phyloP scores from a whole-genome alignment of 1,140 invertebrate genomes.

The Drosophila nasuta region DNA sequence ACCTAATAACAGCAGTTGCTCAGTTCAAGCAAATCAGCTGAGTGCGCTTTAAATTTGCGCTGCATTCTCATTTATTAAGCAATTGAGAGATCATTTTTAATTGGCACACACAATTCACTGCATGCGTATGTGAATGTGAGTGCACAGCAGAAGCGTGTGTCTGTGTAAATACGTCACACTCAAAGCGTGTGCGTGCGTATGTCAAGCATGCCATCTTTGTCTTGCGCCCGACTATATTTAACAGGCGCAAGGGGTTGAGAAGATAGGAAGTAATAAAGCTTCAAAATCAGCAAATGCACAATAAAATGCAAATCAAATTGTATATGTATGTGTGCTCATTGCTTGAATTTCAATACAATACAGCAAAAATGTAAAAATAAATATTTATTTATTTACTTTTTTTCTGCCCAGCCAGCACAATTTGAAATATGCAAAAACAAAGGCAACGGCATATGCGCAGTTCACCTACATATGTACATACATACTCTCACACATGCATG shows the following conservation, averaged over 20 bases:
- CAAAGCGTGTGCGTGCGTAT: slow-evolving; percentile 9
- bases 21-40: slow-evolving; percentile 15
- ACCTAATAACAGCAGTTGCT: slow-evolving; percentile 30
- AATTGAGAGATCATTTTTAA: slow-evolving; percentile 40
- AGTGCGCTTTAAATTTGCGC: slow-evolving; percentile 23
- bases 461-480: slow-evolving; percentile 14
- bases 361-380: slow-evolving; percentile 34
- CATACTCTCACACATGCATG: neutral
- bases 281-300: slow-evolving; percentile 56
- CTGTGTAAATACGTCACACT: slow-evolving; percentile 3
- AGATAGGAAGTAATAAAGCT: slow-evolving; percentile 70
- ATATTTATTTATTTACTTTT: slow-evolving; percentile 14
- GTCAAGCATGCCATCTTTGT: slow-evolving; percentile 18
- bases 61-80: slow-evolving; percentile 19
- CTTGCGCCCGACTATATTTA: slow-evolving; percentile 23
- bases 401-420: slow-evolving; percentile 21
- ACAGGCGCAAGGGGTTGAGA: slow-evolving; percentile 4
- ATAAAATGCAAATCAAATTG: slow-evolving; percentile 65
- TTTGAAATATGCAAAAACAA: slow-evolving; percentile 30
- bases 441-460: slow-evolving; percentile 25
- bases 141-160: neutral
- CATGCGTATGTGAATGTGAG: neutral
- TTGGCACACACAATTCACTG: slow-evolving; percentile 12
- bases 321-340: slow-evolving; percentile 35
- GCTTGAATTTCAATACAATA: slow-evolving; percentile 66